Conservation (phyloP, 2,797 vertebrate genomes). For the Graptemys geographica region DNA sequence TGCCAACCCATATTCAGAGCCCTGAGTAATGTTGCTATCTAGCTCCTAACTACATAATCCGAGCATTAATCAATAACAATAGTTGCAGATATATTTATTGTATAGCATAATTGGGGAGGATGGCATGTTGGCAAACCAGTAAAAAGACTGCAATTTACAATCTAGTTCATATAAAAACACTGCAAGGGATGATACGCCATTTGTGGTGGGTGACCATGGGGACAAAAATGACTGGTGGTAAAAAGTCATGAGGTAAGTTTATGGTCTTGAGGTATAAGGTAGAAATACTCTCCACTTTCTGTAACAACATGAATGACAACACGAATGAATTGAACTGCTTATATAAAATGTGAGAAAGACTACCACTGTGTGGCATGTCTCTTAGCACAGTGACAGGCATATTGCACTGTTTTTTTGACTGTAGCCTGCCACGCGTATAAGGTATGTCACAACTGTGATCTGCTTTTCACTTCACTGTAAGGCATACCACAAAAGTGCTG, state of each 20-base stretch:
- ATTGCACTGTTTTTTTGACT: neutral
- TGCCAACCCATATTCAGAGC: neutral
- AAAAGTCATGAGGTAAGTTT: neutral
- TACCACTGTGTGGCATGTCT: neutral
- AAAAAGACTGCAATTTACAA: neutral
- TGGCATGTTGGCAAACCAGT: neutral
- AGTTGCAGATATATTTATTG: neutral
- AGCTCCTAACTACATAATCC: neutral
- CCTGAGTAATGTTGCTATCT: neutral
- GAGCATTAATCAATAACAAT: neutral
- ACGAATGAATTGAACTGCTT: neutral
- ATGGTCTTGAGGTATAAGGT: neutral
- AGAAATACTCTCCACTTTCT: neutral
- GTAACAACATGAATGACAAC: neutral
- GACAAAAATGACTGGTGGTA: neutral
- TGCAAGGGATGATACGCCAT: neutral
- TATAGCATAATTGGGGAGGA: neutral
- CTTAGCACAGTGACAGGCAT: neutral
- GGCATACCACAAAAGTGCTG: neutral
- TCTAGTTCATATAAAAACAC: neutral
- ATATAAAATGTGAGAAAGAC: neutral
- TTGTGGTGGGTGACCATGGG: neutral
- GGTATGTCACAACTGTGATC: neutral
- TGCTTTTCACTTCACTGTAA: neutral
- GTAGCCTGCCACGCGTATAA: neutral